Evolutionary conservation across 2,113 vertebrate genomes (phyloP).

Genomic region (Dolichallabes microphthalmus): DNA sequence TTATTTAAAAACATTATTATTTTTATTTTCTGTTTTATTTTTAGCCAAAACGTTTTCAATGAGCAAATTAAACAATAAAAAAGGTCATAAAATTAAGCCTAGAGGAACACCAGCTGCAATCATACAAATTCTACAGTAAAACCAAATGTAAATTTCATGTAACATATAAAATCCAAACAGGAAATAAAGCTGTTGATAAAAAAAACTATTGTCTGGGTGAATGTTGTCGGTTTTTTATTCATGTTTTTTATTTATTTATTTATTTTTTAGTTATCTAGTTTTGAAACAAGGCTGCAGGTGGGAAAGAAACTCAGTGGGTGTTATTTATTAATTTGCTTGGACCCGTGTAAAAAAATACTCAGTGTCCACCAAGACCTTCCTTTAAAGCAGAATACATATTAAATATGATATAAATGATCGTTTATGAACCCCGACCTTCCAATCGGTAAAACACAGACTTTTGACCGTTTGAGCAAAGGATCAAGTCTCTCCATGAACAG

Average conservation of each 20-base stretch:
- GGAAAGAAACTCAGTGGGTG: not conserved
- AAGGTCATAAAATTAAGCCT: not conserved
- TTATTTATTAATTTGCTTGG: not conserved
- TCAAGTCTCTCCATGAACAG: not conserved
- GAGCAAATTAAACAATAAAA: not conserved
- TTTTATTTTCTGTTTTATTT: not conserved
- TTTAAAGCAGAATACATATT: not conserved
- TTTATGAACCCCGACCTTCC: too few relatives aligned
- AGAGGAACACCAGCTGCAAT: not conserved
- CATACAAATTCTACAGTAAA: not conserved
- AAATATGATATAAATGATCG: too few relatives aligned
- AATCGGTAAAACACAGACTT: too few relatives aligned
- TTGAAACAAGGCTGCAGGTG: not conserved
- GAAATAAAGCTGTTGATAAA: not conserved
- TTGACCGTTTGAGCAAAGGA: too few relatives aligned
- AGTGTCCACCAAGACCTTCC: not conserved
- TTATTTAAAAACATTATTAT: not conserved
- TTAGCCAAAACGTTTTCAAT: not conserved
- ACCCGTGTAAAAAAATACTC: not conserved
- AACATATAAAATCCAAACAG: not conserved
- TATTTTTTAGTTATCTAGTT: not conserved
- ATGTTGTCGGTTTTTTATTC: not conserved
- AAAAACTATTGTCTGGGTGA: not conserved
- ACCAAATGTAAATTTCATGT: not conserved
- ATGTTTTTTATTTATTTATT: too few relatives aligned